Conservation (phyloP, 2,113 vertebrate genomes). For the Seriola rivoliana region DNA sequence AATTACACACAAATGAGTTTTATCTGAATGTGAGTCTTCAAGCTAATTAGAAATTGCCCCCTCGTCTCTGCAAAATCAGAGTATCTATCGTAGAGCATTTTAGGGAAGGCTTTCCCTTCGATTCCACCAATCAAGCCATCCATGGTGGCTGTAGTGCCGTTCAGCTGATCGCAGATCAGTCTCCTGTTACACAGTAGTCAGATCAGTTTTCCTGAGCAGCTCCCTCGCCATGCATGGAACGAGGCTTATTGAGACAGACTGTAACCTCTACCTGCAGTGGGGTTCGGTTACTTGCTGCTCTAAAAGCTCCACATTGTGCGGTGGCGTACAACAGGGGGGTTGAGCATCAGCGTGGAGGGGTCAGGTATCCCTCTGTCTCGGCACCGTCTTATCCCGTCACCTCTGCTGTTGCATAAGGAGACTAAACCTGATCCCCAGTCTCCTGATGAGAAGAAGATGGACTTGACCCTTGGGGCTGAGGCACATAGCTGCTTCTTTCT, state of each 20-base stretch:
- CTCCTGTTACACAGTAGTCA: constrained; percentile 42
- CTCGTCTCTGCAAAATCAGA: neutral
- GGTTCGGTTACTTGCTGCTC: constrained; percentile 66
- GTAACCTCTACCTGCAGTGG: constrained; percentile 34
- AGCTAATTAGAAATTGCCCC: neutral
- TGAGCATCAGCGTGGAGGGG: constrained; percentile 28
- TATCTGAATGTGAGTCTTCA: neutral
- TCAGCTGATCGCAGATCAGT: constrained; percentile 38
- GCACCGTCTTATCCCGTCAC: constrained; percentile 37
- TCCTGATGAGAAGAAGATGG: constrained; percentile 61
- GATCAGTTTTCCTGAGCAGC: constrained; percentile 54
- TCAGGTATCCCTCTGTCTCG: constrained; percentile 60
- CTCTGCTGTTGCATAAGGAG: constrained; percentile 58
- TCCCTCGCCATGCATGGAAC: constrained; percentile 10
- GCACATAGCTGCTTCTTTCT: constrained; percentile 20
- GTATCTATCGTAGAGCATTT: neutral
- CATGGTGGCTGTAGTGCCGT: neutral
- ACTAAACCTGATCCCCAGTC: constrained; percentile 59
- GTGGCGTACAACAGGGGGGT: constrained; percentile 16
- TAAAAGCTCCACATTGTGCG: constrained; percentile 55
- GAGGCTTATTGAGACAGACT: constrained; percentile 44
- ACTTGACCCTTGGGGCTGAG: constrained; percentile 44
- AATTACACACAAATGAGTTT: neutral
- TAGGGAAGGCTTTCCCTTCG: neutral
- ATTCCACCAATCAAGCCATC: neutral